These are phyloP conservation scores for Morpho achilles DNA, from an alignment of 2,888 invertebrate species.

Conservation along the genomic window DNA sequence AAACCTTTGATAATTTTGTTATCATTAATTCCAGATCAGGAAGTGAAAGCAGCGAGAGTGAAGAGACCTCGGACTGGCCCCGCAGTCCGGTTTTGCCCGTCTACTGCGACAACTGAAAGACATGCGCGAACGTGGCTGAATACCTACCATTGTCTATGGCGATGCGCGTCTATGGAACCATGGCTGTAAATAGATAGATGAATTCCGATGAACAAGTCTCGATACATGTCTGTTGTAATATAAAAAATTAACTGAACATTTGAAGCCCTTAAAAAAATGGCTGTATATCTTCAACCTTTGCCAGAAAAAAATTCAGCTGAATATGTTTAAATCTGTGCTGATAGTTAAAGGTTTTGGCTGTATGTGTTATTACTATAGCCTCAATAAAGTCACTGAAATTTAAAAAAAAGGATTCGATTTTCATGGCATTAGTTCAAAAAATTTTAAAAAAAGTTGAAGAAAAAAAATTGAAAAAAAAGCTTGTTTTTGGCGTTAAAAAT, in stretches of 20 bases:
- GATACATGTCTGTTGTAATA: not conserved
- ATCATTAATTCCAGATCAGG: slow-evolving; percentile 70
- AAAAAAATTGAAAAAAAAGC: no score
- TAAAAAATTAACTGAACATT: no score
- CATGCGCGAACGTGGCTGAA: slow-evolving; percentile 4
- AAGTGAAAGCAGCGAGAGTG: slow-evolving; percentile 81
- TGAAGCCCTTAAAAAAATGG: no score
- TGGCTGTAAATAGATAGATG: not conserved
- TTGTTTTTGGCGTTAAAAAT: not conserved
- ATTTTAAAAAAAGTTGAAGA: no score
- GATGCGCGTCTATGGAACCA: no score
- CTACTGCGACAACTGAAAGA: slow-evolving; percentile 60
- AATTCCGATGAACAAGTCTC: not conserved
- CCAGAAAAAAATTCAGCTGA: not conserved
- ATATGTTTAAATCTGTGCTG: no score
- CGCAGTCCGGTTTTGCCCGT: slow-evolving; percentile 81
- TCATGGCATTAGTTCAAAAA: no score
- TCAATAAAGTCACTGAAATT: no score
- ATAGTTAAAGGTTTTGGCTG: no score
- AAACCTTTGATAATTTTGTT: slow-evolving; percentile 12
- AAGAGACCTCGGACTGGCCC: slow-evolving; percentile 81
- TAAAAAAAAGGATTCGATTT: no score
- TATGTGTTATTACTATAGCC: no score
- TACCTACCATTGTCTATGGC: slow-evolving; percentile 9
- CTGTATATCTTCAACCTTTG: no score